Conservation (phyloP, 1,140 invertebrate species). For the Heliothis subflexa region DNA sequence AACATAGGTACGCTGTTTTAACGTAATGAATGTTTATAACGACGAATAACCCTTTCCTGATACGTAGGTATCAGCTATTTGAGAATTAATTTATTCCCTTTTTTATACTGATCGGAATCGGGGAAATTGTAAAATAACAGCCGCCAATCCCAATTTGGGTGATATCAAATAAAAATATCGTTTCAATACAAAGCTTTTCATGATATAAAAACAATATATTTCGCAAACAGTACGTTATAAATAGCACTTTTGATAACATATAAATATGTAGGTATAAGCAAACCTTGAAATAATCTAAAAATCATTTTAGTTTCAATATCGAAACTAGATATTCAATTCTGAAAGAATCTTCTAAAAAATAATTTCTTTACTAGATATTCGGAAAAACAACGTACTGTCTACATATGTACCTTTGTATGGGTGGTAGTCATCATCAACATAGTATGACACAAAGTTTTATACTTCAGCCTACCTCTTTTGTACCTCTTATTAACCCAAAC, state of each 20-base stretch:
- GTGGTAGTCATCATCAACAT: no score
- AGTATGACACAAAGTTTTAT: no score
- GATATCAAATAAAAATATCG: background rate
- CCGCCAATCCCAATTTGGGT: no score
- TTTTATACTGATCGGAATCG: constrained; percentile 5
- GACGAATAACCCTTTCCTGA: constrained; percentile 4
- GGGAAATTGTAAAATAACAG: constrained; percentile 17
- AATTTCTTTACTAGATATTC: no score
- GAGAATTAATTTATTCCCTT: constrained; percentile 18
- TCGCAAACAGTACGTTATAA: background rate
- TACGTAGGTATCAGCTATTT: background rate
- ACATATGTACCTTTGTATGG: no score
- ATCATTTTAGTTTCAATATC: no score
- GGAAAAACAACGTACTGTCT: no score
- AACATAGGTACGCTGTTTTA: constrained; percentile 23
- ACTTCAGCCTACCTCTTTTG: no score
- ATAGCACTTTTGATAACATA: background rate
- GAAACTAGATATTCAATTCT: no score
- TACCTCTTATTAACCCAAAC: no score
- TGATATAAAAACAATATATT: background rate
- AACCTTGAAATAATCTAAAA: no score
- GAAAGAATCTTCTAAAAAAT: no score
- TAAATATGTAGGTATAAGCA: background rate
- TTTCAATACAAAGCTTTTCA: background rate
- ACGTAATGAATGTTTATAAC: constrained; percentile 21